Conservation (phyloP, 2,888 invertebrate species). For the Drosophila mimica region DNA sequence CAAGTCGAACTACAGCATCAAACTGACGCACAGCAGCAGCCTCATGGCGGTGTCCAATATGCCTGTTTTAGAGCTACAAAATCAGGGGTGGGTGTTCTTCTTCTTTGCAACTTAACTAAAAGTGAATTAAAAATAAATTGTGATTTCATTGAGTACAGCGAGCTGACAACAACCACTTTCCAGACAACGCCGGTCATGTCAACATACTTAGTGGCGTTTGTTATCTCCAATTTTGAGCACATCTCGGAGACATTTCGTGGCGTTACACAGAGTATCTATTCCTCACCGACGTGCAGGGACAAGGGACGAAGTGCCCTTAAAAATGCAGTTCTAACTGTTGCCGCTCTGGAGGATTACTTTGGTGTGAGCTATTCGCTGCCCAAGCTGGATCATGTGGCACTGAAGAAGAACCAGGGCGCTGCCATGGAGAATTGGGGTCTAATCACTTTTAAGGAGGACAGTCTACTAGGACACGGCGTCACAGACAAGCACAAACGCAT, state of each 20-base stretch:
- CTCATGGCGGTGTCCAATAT: constrained; percentile 84
- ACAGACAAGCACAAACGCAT: constrained; percentile 84
- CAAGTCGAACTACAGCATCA: constrained; percentile 89
- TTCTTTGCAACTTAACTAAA: not conserved
- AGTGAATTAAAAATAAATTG: constrained; percentile 7
- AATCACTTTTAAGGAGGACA: constrained; percentile 87
- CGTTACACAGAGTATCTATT: constrained; percentile 82
- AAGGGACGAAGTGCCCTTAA: constrained; percentile 74
- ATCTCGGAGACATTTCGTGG: constrained; percentile 83
- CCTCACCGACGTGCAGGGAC: constrained; percentile 62
- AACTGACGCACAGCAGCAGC: constrained; percentile 86
- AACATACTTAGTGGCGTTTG: constrained; percentile 93
- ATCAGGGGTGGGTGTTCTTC: constrained; percentile 59
- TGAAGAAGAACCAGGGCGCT: constrained; percentile 92
- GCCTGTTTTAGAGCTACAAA: constrained; percentile 62
- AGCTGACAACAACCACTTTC: constrained; percentile 84
- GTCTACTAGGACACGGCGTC: constrained; percentile 77
- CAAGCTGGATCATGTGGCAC: constrained; percentile 94
- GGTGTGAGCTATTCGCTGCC: constrained; percentile 90
- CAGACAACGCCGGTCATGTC: constrained; percentile 89
- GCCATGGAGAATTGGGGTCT: constrained; percentile 99
- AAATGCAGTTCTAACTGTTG: constrained; percentile 74
- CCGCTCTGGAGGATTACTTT: constrained; percentile 88
- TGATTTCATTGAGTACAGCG: constrained; percentile 39
- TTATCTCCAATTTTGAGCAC: constrained; percentile 88